These are phyloP conservation scores for Homarus americanus DNA, from an alignment of 1,140 invertebrate genomes.

Conservation along the genomic window DNA sequence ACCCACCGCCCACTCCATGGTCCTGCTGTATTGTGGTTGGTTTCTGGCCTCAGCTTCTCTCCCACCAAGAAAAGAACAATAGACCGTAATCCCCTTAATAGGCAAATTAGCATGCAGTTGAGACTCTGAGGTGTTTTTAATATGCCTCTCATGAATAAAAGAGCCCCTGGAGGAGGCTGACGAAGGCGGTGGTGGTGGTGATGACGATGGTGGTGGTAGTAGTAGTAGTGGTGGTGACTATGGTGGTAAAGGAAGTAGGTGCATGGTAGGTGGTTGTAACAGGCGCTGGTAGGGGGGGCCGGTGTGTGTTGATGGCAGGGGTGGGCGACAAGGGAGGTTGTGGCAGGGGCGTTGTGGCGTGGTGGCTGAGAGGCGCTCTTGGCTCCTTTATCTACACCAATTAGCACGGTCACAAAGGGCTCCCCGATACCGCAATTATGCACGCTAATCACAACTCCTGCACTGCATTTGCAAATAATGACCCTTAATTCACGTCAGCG, in stretches of 20 bases:
- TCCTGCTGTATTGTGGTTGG: background rate
- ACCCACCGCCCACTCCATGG: background rate
- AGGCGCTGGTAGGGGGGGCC: too few species aligned
- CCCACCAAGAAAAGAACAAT: constrained; percentile 16
- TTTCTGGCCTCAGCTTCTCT: background rate
- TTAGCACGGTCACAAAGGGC: constrained; percentile 28
- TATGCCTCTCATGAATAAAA: constrained; percentile 17
- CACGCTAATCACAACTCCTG: constrained; percentile 38
- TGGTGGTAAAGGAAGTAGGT: too few species aligned
- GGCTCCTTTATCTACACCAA: constrained; percentile 22
- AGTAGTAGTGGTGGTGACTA: too few species aligned
- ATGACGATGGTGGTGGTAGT: background rate
- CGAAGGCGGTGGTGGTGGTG: too few species aligned
- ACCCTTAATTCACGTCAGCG: constrained; percentile 44
- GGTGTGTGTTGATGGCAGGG: too few species aligned
- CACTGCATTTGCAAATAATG: constrained; percentile 38
- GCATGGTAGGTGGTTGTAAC: too few species aligned
- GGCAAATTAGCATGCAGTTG: constrained; percentile 37
- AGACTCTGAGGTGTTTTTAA: constrained; percentile 28
- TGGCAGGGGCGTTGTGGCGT: background rate
- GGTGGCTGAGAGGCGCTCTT: background rate
- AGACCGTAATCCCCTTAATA: constrained; percentile 29
- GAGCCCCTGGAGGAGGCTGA: background rate
- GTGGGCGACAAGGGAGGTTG: too few species aligned
- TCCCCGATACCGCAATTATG: constrained; percentile 41